Percentiles rank a stretch among this genome's conserved stretches.
phyloP scores from a whole-genome alignment of 2,888 invertebrate species.

The Yponomeuta evonymella region DNA sequence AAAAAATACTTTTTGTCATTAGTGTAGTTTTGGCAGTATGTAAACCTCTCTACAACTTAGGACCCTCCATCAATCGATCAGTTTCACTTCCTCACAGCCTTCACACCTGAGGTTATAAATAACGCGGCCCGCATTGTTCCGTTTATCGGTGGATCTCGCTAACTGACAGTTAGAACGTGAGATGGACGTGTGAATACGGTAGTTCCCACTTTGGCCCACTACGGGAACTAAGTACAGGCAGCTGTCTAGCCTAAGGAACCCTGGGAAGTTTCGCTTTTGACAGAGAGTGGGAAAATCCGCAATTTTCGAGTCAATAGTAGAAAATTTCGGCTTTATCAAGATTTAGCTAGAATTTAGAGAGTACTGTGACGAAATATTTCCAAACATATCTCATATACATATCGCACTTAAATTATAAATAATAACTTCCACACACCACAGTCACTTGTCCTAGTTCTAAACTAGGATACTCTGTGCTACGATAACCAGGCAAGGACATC shows the following conservation, averaged over 20 bases:
- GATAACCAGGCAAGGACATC: too few species aligned
- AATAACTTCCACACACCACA: too few species aligned
- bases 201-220: background rate
- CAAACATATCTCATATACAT: too few species aligned
- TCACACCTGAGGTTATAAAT: background rate
- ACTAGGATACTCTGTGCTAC: too few species aligned
- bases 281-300: background rate
- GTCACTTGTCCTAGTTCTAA: too few species aligned
- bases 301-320: background rate
- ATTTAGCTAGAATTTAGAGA: too few species aligned
- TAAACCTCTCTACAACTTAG: background rate
- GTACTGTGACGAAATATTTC: too few species aligned
- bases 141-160: background rate
- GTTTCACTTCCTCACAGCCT: background rate
- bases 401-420: too few species aligned
- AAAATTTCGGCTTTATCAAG: background rate
- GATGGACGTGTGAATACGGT: slow-evolving; percentile 10
- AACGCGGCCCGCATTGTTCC: background rate
- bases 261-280: background rate
- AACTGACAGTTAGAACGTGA: background rate
- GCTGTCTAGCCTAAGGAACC: background rate
- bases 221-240: background rate
- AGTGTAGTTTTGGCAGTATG: too few species aligned
- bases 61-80: background rate
- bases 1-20: too few species aligned